Evolutionary conservation across 2,888 invertebrate species (phyloP).

Genomic region (Cephus rjabovi): DNA sequence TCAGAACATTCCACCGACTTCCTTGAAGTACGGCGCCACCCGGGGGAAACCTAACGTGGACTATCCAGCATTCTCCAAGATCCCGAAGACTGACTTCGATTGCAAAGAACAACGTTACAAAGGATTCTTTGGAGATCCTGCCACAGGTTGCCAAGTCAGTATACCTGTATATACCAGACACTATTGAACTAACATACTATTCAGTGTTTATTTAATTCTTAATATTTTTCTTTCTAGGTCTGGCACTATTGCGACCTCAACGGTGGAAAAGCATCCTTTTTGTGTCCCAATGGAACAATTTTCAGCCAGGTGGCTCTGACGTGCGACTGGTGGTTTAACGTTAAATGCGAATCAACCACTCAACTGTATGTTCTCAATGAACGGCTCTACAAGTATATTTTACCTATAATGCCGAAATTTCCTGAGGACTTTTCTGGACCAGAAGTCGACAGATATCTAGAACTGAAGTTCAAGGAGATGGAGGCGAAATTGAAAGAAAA

Average conservation of each 20-base stretch:
- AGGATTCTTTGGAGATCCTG: constrained; percentile 90
- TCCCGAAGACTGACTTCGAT: constrained; percentile 82
- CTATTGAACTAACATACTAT: constrained; percentile 9
- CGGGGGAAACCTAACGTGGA: constrained; percentile 78
- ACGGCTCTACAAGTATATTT: constrained; percentile 87
- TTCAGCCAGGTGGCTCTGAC: constrained; percentile 90
- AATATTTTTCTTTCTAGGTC: constrained; percentile 70
- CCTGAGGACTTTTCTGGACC: constrained; percentile 92
- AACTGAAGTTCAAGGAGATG: constrained; percentile 87
- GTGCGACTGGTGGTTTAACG: constrained; percentile 95
- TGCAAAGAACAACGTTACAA: constrained; percentile 90
- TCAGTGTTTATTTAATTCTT: constrained; percentile 24
- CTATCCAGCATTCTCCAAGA: constrained; percentile 81
- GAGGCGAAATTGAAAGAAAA: constrained; percentile 82
- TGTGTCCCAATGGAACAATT: constrained; percentile 91
- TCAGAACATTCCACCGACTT: constrained; percentile 37
- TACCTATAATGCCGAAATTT: constrained; percentile 88
- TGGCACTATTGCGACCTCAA: constrained; percentile 94
- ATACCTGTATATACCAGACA: background rate
- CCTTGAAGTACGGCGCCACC: constrained; percentile 62
- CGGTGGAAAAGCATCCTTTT: constrained; percentile 89
- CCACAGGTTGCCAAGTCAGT: constrained; percentile 84
- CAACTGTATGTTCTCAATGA: constrained; percentile 91
- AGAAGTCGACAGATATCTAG: constrained; percentile 86
- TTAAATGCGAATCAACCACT: constrained; percentile 84